A percentile compares a stretch with the other conserved stretches of the same genome.
Conservation (phyloP, 2,888 invertebrate genomes). For the Halictus ligatus region DNA sequence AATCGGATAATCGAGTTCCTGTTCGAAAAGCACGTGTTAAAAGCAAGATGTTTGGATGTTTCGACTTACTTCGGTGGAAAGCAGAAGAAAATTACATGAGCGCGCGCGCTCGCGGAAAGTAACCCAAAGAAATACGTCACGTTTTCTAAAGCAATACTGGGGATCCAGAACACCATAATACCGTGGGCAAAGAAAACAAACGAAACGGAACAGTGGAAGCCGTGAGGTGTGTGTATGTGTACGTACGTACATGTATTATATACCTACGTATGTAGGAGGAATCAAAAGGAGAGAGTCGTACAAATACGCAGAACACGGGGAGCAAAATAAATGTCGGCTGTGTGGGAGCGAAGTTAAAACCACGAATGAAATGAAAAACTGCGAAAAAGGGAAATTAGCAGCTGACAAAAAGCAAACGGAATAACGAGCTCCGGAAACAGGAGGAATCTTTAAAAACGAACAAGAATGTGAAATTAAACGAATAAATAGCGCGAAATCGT, state of each 20-base stretch:
- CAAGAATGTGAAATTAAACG: background rate
- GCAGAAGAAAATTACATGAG: background rate
- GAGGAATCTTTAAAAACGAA: background rate
- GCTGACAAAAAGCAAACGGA: slow-evolving; percentile 10
- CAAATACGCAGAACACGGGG: slow-evolving; percentile 4
- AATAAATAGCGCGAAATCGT: background rate
- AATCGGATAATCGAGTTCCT: background rate
- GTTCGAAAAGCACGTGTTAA: background rate
- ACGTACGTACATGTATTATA: too few species aligned
- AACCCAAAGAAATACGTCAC: background rate
- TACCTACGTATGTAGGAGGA: background rate
- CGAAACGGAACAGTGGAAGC: background rate
- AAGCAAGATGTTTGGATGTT: slow-evolving; percentile 2
- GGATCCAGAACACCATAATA: background rate
- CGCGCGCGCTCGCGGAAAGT: background rate
- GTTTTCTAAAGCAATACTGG: background rate
- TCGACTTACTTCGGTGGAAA: background rate
- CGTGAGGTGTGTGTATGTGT: background rate
- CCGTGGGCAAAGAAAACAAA: background rate
- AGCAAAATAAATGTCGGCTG: slow-evolving; percentile 12
- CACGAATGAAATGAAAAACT: background rate
- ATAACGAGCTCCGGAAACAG: background rate
- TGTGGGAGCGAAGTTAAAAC: background rate
- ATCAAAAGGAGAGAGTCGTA: background rate
- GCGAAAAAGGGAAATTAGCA: background rate